Evolutionary conservation across 2,888 invertebrate species (phyloP), one percentile per base, ranked within the genome.

Genomic region (Tineola bisselliella): DNA sequence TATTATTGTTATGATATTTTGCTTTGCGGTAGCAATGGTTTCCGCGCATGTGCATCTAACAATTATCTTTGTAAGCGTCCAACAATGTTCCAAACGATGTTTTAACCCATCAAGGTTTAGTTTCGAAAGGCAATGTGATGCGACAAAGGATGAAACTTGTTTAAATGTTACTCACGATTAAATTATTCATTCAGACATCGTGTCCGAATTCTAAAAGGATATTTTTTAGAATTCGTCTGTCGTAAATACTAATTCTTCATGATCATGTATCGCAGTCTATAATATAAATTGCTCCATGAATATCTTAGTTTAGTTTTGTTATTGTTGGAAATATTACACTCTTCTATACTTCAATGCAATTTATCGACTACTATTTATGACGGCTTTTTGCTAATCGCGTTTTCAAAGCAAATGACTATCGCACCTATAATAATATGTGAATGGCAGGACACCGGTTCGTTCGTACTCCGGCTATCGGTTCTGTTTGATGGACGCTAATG

Each of bases 401-500:
- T 33, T 58, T 54, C 54, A 54, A 58, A 33, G 58, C 58, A 33
- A 58, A 58, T 58, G 13, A 58, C 33, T 58, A 58, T 58, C 58
- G 58, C 58, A 33, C 58, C 58, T 54, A 54, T 54, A 58, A 58
- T 58, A 58, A 58, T 58, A 19, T 13, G 33, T 33, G 54, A 54
- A 25, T 54, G 54, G 25, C 54, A 54, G 54, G 17, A 54, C 18
- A 8, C 54, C 33, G 11, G 58, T 33, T 25, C 25, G 56, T 56
- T 68, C 70, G 66, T 68, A 69, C 71, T 67, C 64, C 66, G 66
- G 66, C 65, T 65, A 66, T 66, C 69, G 75, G 78, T 79, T 77
- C 66, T 66, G 64, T 62, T 67, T 76, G 81, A 82, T 79, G 75
- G 70, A 75, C 73, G 78, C 81, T 84, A 84, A 84, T 84, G 84